Evolutionary conservation across 2,113 vertebrate species (phyloP).

Genomic region (Gambusia holbrooki): DNA sequence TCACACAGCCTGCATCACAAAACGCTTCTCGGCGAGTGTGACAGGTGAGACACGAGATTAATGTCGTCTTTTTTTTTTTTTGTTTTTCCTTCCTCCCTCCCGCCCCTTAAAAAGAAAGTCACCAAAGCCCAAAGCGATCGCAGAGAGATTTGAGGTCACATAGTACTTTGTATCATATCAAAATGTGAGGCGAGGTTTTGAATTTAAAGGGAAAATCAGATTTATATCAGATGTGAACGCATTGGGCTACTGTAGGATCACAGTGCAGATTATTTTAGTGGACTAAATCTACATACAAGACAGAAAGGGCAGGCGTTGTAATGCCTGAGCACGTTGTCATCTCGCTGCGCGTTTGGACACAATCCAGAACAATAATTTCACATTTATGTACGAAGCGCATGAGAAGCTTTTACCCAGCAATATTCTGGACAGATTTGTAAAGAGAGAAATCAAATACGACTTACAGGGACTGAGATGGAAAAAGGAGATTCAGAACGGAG

Average conservation of each 20-base stretch:
- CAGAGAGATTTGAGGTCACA: constrained; percentile 33
- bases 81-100: not conserved
- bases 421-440: no score
- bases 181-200: constrained; percentile 33
- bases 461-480: no score
- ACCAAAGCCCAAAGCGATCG: constrained; percentile 24
- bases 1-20: constrained; percentile 43
- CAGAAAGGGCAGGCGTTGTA: not conserved
- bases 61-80: constrained; percentile 50
- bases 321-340: not conserved
- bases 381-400: no score
- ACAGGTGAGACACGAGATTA: constrained; percentile 59
- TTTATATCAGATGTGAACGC: constrained; percentile 2
- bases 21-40: constrained; percentile 38
- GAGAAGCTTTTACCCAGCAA: no score
- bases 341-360: not conserved
- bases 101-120: constrained; percentile 20
- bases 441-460: no score
- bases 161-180: constrained; percentile 21
- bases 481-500: no score
- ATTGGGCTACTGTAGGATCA: not conserved
- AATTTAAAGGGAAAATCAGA: constrained; percentile 19
- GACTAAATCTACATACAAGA: not conserved
- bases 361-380: no score
- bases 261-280: not conserved